These are phyloP conservation scores for Lasioglossum calceatum DNA, from an alignment of 2,888 invertebrate species.

Conservation along the genomic window DNA sequence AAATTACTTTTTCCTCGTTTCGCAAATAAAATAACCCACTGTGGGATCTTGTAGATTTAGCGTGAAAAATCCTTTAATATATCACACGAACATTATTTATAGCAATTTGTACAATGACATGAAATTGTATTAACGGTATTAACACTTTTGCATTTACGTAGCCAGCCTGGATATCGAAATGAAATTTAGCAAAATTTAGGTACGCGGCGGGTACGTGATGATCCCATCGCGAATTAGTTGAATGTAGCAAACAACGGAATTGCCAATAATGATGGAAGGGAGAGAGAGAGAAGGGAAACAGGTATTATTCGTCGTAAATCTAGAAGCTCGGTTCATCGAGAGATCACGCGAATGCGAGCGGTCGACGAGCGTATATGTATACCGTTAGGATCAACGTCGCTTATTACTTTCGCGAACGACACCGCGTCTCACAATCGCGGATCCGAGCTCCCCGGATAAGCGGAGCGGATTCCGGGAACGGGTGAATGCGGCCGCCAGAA, in stretches of 20 bases:
- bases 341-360: background rate
- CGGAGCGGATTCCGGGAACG: slow-evolving; percentile 16
- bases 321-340: slow-evolving; percentile 8
- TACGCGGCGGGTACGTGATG: too few relatives aligned
- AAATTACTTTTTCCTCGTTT: background rate
- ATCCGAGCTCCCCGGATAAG: slow-evolving; percentile 12
- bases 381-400: slow-evolving; percentile 34
- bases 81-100: too few relatives aligned
- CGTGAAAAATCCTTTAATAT: too few relatives aligned
- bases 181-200: too few relatives aligned
- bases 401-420: slow-evolving; percentile 38
- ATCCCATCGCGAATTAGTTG: too few relatives aligned
- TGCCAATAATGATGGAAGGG: background rate
- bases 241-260: background rate
- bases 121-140: too few relatives aligned
- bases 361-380: background rate
- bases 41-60: too few relatives aligned
- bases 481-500: slow-evolving; percentile 38
- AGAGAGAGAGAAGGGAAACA: background rate
- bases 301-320: background rate
- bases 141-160: too few relatives aligned
- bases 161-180: too few relatives aligned
- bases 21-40: too few relatives aligned
- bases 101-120: too few relatives aligned
- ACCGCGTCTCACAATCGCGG: slow-evolving; percentile 8